Evolutionary conservation across 2,888 invertebrate genomes (phyloP).

Genomic region (Cosmia trapezina): DNA sequence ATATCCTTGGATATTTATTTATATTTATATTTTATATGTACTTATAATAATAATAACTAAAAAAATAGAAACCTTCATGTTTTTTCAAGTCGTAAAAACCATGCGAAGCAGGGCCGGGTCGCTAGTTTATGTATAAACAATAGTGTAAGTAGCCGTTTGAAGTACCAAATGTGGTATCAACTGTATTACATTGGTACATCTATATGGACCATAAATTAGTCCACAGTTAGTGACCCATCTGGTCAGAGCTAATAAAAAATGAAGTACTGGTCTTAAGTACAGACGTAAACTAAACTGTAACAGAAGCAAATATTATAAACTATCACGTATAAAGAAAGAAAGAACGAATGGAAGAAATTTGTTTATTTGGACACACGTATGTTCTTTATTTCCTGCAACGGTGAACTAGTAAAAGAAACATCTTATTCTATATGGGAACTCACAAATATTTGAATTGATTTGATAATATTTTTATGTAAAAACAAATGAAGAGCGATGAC

Average conservation of each 20-base stretch:
- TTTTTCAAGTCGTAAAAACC: too few species aligned
- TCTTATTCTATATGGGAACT: slow-evolving; percentile 3
- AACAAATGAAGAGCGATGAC: slow-evolving; percentile 13
- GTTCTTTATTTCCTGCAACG: neutral
- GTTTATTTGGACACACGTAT: neutral
- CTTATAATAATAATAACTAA: too few species aligned
- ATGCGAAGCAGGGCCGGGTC: too few species aligned
- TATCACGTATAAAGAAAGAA: neutral
- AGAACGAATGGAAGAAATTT: too few species aligned
- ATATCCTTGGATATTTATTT: too few species aligned
- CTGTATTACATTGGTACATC: slow-evolving; percentile 46
- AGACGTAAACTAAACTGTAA: slow-evolving; percentile 39
- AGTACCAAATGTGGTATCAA: slow-evolving; percentile 64
- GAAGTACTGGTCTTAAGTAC: slow-evolving; percentile 66
- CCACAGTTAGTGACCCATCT: slow-evolving; percentile 73
- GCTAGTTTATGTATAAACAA: slow-evolving; percentile 24
- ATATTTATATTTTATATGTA: too few species aligned
- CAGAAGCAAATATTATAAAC: neutral
- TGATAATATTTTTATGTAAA: slow-evolving; percentile 22
- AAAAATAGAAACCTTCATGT: too few species aligned
- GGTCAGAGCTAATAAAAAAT: slow-evolving; percentile 72
- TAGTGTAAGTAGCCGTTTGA: slow-evolving; percentile 42
- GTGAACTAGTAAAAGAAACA: neutral
- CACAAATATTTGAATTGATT: slow-evolving; percentile 35
- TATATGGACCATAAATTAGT: slow-evolving; percentile 65